Evolutionary conservation across 1,140 invertebrate species (phyloP).

Genomic region (Zaprionus capensis): DNA sequence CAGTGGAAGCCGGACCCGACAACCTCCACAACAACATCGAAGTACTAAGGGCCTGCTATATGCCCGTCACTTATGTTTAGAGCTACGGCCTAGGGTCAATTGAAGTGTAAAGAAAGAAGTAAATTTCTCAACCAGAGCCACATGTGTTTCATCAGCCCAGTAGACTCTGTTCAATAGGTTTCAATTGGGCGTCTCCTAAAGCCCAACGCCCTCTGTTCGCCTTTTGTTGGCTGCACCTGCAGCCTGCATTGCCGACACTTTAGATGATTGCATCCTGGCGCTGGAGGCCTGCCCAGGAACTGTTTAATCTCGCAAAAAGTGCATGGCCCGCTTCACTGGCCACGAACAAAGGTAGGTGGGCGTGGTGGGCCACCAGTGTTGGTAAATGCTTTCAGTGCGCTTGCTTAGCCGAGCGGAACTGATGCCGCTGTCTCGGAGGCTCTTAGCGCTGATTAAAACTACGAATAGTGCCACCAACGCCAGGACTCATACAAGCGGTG

Average conservation of each 20-base stretch:
- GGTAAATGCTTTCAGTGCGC: conserved; percentile 63
- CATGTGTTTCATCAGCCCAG: conserved; percentile 8
- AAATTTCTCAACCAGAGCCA: conserved; percentile 18
- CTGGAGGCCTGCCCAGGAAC: background rate
- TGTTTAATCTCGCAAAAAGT: conserved; percentile 62
- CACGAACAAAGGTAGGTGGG: conserved; percentile 64
- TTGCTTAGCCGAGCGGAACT: conserved; percentile 58
- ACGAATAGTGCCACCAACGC: conserved; percentile 48
- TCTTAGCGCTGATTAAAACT: conserved; percentile 75
- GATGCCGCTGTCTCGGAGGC: conserved; percentile 33
- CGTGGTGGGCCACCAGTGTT: conserved; percentile 56
- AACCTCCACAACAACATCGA: background rate
- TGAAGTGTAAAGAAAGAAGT: conserved; percentile 30
- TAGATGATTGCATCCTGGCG: conserved; percentile 64
- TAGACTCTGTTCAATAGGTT: conserved; percentile 45
- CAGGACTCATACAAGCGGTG: background rate
- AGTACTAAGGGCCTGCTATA: background rate
- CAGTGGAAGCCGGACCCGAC: no score
- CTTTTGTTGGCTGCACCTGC: conserved; percentile 5
- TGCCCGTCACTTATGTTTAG: conserved; percentile 6
- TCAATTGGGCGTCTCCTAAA: conserved; percentile 42
- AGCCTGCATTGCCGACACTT: conserved; percentile 47
- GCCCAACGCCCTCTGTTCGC: conserved; percentile 14
- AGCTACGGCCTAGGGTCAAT: conserved; percentile 12
- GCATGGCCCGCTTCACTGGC: conserved; percentile 52